Conservation (phyloP, 2,888 invertebrate species). For the Nomada goodeniana region DNA sequence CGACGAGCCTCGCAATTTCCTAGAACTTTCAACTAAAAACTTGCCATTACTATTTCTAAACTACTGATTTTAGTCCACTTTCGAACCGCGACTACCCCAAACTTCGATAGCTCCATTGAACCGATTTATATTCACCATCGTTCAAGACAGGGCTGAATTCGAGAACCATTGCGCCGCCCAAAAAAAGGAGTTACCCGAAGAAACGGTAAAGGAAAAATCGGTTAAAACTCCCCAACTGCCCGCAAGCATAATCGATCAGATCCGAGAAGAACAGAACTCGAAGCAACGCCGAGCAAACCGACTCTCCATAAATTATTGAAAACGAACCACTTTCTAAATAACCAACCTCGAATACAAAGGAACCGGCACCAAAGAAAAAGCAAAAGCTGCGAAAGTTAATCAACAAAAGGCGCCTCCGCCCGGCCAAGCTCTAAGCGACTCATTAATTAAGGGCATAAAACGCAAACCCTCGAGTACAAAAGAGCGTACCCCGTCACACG, state of each 20-base stretch:
- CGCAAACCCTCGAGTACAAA: background rate
- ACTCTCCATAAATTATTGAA: too few relatives aligned
- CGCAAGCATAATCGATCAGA: too few relatives aligned
- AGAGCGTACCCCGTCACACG: background rate
- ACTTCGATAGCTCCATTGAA: background rate
- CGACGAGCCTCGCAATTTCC: background rate
- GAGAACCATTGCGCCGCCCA: too few relatives aligned
- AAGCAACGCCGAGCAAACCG: background rate
- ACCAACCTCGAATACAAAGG: background rate
- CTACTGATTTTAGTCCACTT: too few relatives aligned
- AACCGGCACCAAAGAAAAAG: background rate
- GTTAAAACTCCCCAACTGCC: too few relatives aligned
- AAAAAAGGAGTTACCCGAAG: background rate
- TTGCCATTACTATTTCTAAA: background rate
- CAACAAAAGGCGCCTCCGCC: background rate
- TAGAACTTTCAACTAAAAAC: background rate
- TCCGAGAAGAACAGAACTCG: background rate
- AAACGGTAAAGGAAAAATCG: background rate
- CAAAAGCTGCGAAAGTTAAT: conserved; percentile 7
- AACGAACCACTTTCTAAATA: background rate
- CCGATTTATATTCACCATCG: background rate
- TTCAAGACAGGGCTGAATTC: background rate
- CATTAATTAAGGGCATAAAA: conserved; percentile 19
- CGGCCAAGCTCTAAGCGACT: conserved; percentile 11
- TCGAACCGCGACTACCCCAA: too few relatives aligned